Evolutionary conservation across 2,888 invertebrate species (phyloP), one percentile per base, ranked within the genome.

Genomic region (Bombylius major): DNA sequence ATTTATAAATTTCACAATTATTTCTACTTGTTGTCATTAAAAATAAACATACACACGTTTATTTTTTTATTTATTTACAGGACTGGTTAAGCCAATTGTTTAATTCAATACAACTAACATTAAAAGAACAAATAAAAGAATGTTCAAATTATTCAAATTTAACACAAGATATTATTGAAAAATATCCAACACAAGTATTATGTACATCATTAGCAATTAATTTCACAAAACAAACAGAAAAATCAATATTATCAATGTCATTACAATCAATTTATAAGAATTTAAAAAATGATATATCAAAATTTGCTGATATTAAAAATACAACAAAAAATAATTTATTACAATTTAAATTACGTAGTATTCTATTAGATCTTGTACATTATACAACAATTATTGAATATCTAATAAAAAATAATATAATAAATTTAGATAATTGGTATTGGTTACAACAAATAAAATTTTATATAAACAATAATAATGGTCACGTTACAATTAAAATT

Each of bases 361-460:
- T 99, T 53, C 84, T 99, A 64, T 77, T 98, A 65, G 98, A 99
- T 69, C 86, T 92, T 23, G 92, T 97, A 60, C 92, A 97, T 77
- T 89, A 93, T 71, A 84, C 90, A 59, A 81, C 83, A 56, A 83
- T 97, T 33, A 82, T 96, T 46, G 86, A 87, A 66, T 80, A 82
- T 63, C 78, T 99, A 54, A 80, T 91, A 58, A 78, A 79, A 50
- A 78, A 81, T 60, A 83, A 82, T 69, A 82, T 87, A 0, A 81
- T 80, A 39, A 80, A 80, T 61, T 69, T 78, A 12, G 77, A 75
- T 23, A 87, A 93, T 68, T 99, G 99, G 99, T 77, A 82, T 51
- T 99, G 99, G 99, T 88, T 91, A 72, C 90, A 91, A 72, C 97
- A 97, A 71, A 79, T 98, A 50, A 82, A 89, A 68, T 90, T 86